phyloP scores from a whole-genome alignment of 2,113 vertebrate genomes.

The Phaethon lepturus region DNA sequence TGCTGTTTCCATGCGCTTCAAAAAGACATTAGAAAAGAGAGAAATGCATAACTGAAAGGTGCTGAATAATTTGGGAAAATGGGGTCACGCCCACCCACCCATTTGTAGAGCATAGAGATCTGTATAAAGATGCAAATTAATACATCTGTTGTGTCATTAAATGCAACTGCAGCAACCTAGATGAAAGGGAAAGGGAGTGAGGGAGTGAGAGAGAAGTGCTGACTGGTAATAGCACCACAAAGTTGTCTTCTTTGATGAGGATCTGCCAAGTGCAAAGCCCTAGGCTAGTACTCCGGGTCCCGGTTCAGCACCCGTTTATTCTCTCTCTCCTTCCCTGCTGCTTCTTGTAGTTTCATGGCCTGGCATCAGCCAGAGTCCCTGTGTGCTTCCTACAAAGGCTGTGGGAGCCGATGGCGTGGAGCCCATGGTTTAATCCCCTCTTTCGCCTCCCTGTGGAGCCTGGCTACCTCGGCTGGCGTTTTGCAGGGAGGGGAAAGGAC shows the following conservation, averaged over 20 bases:
- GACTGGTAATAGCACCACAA: slow-evolving; percentile 47
- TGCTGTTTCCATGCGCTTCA: neutral
- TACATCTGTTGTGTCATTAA: slow-evolving; percentile 73
- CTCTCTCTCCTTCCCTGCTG: neutral
- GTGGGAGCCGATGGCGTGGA: neutral
- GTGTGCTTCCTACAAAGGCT: neutral
- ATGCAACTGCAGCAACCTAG: slow-evolving; percentile 64
- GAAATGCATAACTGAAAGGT: slow-evolving; percentile 56
- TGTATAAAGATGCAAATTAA: slow-evolving; percentile 70
- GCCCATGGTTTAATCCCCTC: neutral
- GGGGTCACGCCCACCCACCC: slow-evolving; percentile 61
- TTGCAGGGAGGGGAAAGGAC: neutral
- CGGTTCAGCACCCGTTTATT: neutral
- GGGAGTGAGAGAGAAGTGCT: slow-evolving; percentile 33
- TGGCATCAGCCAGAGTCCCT: neutral
- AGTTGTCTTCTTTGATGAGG: slow-evolving; percentile 42
- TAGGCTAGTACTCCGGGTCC: neutral
- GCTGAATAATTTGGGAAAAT: slow-evolving; percentile 66
- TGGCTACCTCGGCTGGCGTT: neutral
- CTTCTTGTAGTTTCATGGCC: neutral
- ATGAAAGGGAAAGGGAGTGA: slow-evolving; percentile 52
- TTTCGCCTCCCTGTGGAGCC: neutral
- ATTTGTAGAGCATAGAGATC: slow-evolving; percentile 65
- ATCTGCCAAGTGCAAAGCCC: slow-evolving; percentile 32
- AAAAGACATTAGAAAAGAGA: slow-evolving; percentile 30